Evolutionary conservation across 1,140 invertebrate genomes (phyloP), one percentile per base, ranked within the genome.

Genomic region (Rhizoglyphus robini): DNA sequence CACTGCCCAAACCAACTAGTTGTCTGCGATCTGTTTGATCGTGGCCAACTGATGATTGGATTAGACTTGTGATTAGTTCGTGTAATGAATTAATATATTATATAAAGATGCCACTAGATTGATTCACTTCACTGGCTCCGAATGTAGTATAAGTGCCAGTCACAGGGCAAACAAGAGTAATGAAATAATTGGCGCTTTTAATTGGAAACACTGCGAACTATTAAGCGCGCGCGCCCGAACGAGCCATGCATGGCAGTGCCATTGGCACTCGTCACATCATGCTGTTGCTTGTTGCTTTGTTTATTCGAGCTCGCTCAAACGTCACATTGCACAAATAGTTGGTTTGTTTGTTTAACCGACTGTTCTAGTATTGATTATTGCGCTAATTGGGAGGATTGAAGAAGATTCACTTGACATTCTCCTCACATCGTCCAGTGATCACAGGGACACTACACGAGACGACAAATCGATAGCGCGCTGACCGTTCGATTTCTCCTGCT

Each of bases 41-140:
- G 51, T 54, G 51, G 51, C 51, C 51, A 32, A 41, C 51, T 23
- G 51, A 54, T 54, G 51, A 54, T 54, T 54, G 51, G 51, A 54
- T 54, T 54, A 54, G 41, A 32, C 51, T 23, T 8, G 20, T 54
- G 51, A 54, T 54, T 54, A 54, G 8, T 8, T 18, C 36, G 8
- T 8, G 8, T 54, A 23, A 54, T 54, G 51, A 23, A 54, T 54
- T 23, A 54, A 54, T n/a, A n/a, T n/a, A n/a, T n/a, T n/a, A n/a
- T n/a, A n/a, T 54, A 54, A 54, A 23, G 51, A 54, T 54, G 51
- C 51, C 5, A 54, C 23, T 5, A 11, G 8, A 54, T 54, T 23
- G 51, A 54, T 54, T 54, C 8, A 8, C 8, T 8, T 8, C 20
- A 20, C 8, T 54, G 8, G 51, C 51, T 8, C 51, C 51, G 20